Evolutionary conservation across 1,140 invertebrate species (phyloP), one percentile per base, ranked within the genome.

Genomic region (Caenorhabditis inopinata): DNA sequence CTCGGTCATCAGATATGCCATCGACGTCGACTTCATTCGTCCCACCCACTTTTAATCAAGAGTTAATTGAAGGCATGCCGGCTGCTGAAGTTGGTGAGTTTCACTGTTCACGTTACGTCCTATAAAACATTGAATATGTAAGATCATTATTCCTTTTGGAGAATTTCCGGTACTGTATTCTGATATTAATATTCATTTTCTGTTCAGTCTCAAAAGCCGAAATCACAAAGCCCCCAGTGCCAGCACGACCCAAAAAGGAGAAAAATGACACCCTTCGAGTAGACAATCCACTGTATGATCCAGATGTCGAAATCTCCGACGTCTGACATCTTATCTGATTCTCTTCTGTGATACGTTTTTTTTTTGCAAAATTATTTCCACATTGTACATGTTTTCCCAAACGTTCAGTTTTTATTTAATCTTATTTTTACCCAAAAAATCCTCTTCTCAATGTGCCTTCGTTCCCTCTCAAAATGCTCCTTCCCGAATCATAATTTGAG

Each of bases 201-300:
- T 42, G 14, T 47, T 75, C 47, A 75, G 74, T 48, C 11, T 32
- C 29, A 47, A 49, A 75, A 75, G 29, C 25, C 25, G 47, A 75
- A 48, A 47, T 75, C 42, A n/a, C 74, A 1, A 48, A 47, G 16
- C 47, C 74, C 9, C 47, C 74, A 16, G 27, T 48, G 1, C 74
- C 74, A 29, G 74, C 45, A 11, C 45, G 45, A 75, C 45, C 74
- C 29, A 47, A 27, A 11, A 75, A 75, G 74, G 35, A 75, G 29
- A 49, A 49, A 18, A 45, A 47, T 9, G 47, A 75, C 1, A 4
- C 74, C 2, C 45, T 75, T n/a, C 74, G 45, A 35, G 74, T 75
- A 25, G 74, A 75, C 29, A 75, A 75, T 75, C 74, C 74, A 2
- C 47, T 75, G 1, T 75, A 75, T 18, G 74, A 75, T 75, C 47